These are phyloP conservation scores for Craseonycteris thonglongyai DNA, from an alignment of 2,113 vertebrate species.

Conservation along the genomic window DNA sequence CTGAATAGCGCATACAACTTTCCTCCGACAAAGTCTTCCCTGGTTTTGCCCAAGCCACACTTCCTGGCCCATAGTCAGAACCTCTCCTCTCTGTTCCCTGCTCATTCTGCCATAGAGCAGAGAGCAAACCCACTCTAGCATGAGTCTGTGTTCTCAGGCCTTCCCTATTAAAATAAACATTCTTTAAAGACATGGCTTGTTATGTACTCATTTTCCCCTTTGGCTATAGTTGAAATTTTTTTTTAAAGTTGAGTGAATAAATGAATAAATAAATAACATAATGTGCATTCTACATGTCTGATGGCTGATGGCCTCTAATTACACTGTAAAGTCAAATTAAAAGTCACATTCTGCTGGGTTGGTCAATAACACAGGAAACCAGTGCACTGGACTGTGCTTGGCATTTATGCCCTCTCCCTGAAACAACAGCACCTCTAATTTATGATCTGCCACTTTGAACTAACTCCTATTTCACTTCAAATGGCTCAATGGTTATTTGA, in stretches of 20 bases:
- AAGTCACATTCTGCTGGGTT: not conserved
- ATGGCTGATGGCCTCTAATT: not conserved
- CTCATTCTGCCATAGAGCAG: not conserved
- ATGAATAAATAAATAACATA: not conserved
- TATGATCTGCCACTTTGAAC: constrained; percentile 55
- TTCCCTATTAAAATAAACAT: not conserved
- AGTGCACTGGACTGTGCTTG: not conserved
- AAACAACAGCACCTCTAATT: constrained; percentile 48
- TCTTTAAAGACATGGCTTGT: not conserved
- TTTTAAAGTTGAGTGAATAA: too few relatives aligned
- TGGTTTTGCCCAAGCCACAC: not conserved
- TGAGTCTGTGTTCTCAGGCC: not conserved
- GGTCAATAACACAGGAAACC: not conserved
- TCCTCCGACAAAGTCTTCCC: not conserved
- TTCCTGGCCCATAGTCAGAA: not conserved
- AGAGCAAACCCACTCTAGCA: not conserved
- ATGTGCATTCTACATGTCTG: not conserved
- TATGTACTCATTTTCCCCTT: not conserved
- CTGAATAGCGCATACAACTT: not conserved
- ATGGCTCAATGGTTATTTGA: constrained; percentile 61
- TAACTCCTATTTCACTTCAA: constrained; percentile 63
- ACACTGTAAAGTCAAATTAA: not conserved
- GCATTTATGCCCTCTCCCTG: constrained; percentile 29
- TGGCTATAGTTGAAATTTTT: not conserved
- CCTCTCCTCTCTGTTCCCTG: not conserved